Percentiles rank a stretch among this genome's conserved stretches.
phyloP scores from a whole-genome alignment of 2,797 vertebrate species.

The Megaceryle alcyon region DNA sequence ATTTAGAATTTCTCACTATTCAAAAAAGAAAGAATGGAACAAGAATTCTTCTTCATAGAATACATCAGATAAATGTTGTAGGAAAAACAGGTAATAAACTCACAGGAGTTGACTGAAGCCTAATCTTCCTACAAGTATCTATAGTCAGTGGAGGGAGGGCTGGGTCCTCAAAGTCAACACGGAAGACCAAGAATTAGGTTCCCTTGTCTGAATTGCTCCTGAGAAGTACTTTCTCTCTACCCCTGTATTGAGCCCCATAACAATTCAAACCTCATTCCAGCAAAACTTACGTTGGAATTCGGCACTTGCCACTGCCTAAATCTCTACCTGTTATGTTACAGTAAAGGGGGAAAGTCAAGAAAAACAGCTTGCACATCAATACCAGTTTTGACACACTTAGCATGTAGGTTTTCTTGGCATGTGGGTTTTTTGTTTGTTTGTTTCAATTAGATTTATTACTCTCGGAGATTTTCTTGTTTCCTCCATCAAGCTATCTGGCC shows the following conservation, averaged over 20 bases:
- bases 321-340: rapidly evolving
- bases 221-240: background rate
- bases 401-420: too few relatives aligned
- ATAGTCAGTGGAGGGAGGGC: background rate
- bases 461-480: too few relatives aligned
- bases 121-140: background rate
- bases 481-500: background rate
- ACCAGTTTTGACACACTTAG: background rate
- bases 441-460: too few relatives aligned
- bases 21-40: background rate
- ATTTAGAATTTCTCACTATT: background rate
- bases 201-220: background rate
- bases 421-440: too few relatives aligned
- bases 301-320: background rate
- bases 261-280: background rate
- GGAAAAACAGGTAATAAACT: background rate
- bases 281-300: background rate
- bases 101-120: background rate
- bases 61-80: background rate
- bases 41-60: background rate
- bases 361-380: background rate
- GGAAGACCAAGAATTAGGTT: background rate
- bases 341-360: background rate
- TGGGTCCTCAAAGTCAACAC: background rate
- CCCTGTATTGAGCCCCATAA: background rate